These are phyloP conservation scores for Caranx melampygus DNA, from an alignment of 2,113 vertebrate species.

Conservation along the genomic window DNA sequence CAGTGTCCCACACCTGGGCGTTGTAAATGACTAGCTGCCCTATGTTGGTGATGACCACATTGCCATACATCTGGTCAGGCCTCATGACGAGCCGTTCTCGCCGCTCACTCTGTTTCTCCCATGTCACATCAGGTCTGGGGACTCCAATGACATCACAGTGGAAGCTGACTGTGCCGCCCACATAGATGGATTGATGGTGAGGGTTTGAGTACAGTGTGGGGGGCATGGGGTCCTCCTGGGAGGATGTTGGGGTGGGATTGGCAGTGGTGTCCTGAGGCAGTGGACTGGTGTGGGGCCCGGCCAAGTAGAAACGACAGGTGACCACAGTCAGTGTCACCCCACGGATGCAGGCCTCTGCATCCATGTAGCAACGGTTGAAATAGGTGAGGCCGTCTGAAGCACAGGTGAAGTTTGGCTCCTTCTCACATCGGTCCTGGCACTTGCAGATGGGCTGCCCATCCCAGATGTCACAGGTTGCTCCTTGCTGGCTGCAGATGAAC, in stretches of 20 bases:
- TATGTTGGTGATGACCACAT: slow-evolving; percentile 95
- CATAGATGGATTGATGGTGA: slow-evolving; percentile 88
- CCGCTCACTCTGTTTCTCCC: slow-evolving; percentile 94
- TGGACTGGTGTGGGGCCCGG: slow-evolving; percentile 89
- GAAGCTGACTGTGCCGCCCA: slow-evolving; percentile 93
- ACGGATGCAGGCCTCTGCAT: slow-evolving; percentile 92
- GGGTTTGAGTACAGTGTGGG: slow-evolving; percentile 93
- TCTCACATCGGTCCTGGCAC: slow-evolving; percentile 95
- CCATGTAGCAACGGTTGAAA: slow-evolving; percentile 99
- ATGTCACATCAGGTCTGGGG: slow-evolving; percentile 92
- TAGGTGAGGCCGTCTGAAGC: slow-evolving; percentile 97
- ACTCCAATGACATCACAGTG: slow-evolving; percentile 92
- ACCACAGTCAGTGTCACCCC: slow-evolving; percentile 89
- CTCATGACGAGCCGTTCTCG: slow-evolving; percentile 91
- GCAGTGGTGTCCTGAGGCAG: slow-evolving; percentile 89
- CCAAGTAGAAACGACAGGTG: slow-evolving; percentile 91
- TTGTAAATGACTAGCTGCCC: slow-evolving; percentile 98
- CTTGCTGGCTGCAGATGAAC: slow-evolving; percentile 93
- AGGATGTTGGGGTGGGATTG: slow-evolving; percentile 83
- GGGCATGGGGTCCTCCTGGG: slow-evolving; percentile 84
- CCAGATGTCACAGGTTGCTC: slow-evolving; percentile 95
- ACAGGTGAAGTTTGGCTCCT: slow-evolving; percentile 96
- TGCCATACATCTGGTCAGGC: slow-evolving; percentile 97
- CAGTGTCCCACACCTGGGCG: slow-evolving; percentile 90
- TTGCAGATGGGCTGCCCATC: slow-evolving; percentile 94